Conservation (phyloP, 2,797 vertebrate genomes). For the Falco columbarius region DNA sequence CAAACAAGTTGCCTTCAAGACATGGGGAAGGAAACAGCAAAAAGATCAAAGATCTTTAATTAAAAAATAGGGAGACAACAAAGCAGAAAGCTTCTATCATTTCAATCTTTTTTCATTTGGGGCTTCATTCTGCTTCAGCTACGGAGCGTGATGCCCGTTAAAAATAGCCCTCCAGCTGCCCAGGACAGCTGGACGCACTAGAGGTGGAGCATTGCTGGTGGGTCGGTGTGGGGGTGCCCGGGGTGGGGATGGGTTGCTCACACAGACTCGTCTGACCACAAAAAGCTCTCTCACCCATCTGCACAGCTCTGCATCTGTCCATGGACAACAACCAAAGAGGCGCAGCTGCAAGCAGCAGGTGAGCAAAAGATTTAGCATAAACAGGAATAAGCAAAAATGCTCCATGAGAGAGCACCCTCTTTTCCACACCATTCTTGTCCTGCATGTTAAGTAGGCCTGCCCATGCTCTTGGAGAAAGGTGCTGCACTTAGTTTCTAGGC, state of each 20-base stretch:
- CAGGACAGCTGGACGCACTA: neutral
- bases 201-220: neutral
- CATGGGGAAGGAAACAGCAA: neutral
- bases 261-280: neutral
- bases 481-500: neutral
- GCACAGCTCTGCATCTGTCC: neutral
- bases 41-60: conserved; percentile 22
- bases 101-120: neutral
- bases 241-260: neutral
- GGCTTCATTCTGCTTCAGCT: neutral
- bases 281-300: neutral
- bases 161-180: conserved; percentile 41
- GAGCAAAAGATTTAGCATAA: neutral
- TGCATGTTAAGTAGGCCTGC: neutral
- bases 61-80: neutral
- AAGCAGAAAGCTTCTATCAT: neutral
- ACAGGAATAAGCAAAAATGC: neutral
- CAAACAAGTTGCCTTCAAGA: conserved; percentile 1
- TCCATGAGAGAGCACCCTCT: neutral
- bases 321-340: neutral
- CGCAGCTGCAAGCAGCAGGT: conserved; percentile 30
- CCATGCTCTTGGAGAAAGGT: neutral
- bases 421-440: neutral
- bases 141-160: neutral
- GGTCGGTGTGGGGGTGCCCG: neutral